Conservation (phyloP, 2,797 vertebrate species). For the Okamejei kenojei region DNA sequence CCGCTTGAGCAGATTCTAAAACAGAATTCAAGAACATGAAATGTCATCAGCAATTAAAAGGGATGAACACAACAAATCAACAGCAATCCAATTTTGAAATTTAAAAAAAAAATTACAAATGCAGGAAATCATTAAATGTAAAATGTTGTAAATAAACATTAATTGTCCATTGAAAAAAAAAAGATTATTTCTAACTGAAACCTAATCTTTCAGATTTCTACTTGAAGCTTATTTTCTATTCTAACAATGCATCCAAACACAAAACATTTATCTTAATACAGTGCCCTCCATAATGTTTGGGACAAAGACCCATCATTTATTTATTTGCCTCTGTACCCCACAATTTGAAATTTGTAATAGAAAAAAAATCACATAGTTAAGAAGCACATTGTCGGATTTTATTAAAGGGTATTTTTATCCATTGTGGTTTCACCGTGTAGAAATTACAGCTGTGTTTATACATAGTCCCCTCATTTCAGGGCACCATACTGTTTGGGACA, state of each 20-base stretch:
- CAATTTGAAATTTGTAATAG: too few relatives aligned
- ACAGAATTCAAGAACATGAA: neutral
- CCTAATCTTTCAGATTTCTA: neutral
- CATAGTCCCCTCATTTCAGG: too few relatives aligned
- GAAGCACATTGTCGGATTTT: too few relatives aligned
- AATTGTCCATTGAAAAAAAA: neutral
- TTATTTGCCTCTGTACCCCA: too few relatives aligned
- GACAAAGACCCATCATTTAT: too few relatives aligned
- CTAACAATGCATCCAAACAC: neutral
- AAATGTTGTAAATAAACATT: neutral
- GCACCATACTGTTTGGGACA: too few relatives aligned
- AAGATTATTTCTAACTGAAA: constrained; percentile 32
- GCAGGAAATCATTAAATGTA: neutral
- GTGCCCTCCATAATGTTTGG: too few relatives aligned
- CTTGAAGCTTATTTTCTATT: neutral
- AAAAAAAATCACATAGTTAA: too few relatives aligned
- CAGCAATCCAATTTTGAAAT: neutral
- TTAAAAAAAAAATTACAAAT: neutral
- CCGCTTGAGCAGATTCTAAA: constrained; percentile 73
- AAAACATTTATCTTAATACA: neutral
- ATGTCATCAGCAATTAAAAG: neutral
- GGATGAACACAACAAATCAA: neutral
- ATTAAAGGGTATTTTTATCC: too few relatives aligned
- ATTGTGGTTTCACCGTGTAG: too few relatives aligned
- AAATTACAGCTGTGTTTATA: too few relatives aligned